Conservation (phyloP, 1,140 invertebrate species). For the Orussus abietinus region DNA sequence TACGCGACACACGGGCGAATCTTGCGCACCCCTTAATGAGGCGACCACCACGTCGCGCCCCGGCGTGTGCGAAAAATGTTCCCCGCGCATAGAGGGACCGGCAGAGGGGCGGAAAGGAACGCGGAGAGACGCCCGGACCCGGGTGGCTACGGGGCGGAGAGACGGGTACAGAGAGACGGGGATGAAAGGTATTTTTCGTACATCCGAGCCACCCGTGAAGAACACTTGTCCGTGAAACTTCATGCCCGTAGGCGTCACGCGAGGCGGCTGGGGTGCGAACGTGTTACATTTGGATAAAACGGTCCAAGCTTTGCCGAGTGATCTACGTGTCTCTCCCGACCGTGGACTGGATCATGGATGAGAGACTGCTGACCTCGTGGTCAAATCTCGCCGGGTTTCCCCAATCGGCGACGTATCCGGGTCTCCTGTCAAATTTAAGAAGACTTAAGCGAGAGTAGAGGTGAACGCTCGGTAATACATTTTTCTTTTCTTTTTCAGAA, state of each 20-base stretch:
- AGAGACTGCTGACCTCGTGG: too few species aligned
- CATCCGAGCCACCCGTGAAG: not conserved
- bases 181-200: constrained; percentile 14
- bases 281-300: too few species aligned
- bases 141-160: not conserved
- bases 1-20: constrained; percentile 9
- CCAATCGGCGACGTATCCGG: too few species aligned
- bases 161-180: constrained; percentile 3
- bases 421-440: too few species aligned
- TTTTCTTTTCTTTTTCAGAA: too few species aligned
- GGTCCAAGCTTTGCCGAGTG: too few species aligned
- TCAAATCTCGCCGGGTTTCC: too few species aligned
- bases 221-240: constrained; percentile 1
- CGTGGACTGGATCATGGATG: too few species aligned
- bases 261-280: too few species aligned
- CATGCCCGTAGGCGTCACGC: not conserved
- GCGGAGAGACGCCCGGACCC: not conserved
- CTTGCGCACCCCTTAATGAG: constrained; percentile 15
- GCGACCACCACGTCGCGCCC: constrained; percentile 1
- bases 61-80: constrained; percentile 1
- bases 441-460: too few species aligned
- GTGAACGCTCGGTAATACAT: too few species aligned
- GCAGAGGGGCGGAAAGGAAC: not conserved
- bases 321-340: too few species aligned
- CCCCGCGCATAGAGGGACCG: not conserved